phyloP scores from a whole-genome alignment of 2,888 invertebrate species.

The Campoplex nolae region DNA sequence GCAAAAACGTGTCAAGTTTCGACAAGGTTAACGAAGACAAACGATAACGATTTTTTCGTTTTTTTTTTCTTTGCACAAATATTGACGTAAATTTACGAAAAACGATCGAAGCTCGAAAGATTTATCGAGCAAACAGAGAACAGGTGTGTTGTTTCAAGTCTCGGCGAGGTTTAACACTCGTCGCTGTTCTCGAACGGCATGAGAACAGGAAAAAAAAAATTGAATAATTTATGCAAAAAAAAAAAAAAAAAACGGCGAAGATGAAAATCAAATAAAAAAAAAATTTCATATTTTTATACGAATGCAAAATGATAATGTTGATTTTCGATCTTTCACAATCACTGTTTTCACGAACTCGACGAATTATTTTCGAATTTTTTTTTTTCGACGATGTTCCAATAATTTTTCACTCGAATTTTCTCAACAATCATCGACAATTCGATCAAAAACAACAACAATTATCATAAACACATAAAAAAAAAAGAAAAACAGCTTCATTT shows the following conservation, averaged over 20 bases:
- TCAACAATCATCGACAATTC: too few species aligned
- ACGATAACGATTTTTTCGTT: not conserved
- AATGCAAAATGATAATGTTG: not conserved
- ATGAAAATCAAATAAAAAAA: not conserved
- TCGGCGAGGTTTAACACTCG: not conserved
- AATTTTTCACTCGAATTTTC: too few species aligned
- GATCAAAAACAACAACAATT: too few species aligned
- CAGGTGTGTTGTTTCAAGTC: not conserved
- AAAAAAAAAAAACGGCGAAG: not conserved
- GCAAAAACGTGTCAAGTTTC: not conserved
- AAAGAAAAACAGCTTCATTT: too few species aligned
- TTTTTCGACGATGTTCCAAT: too few species aligned
- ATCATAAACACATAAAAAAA: too few species aligned
- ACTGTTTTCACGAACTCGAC: too few species aligned
- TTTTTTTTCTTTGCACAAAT: not conserved
- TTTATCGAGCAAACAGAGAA: not conserved
- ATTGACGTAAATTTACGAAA: not conserved
- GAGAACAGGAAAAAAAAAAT: not conserved
- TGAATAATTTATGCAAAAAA: not conserved
- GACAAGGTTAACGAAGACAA: not conserved
- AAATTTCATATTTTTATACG: not conserved
- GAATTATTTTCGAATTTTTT: not conserved
- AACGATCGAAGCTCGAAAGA: not conserved
- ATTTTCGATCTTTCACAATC: too few species aligned
- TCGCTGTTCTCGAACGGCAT: not conserved